phyloP scores from a whole-genome alignment of 2,888 invertebrate species.

The Amorpha juglandis region DNA sequence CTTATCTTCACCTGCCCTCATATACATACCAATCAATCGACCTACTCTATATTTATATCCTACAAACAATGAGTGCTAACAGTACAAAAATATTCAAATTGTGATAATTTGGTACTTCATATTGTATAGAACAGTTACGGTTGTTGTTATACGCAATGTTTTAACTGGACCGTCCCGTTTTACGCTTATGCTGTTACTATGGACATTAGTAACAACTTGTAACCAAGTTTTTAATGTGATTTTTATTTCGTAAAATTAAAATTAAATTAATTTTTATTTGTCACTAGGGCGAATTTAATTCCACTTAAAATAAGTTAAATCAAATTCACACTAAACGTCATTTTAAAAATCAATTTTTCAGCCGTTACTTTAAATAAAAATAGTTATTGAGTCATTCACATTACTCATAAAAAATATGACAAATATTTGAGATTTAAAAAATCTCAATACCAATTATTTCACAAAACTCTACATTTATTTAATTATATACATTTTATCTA shows the following conservation, averaged over 20 bases:
- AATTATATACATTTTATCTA: neutral
- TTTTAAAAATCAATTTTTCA: no score
- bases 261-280: no score
- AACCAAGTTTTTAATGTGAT: no score
- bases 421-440: no score
- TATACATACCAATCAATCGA: neutral
- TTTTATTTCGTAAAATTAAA: no score
- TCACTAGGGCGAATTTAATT: no score
- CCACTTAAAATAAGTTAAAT: no score
- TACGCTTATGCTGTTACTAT: neutral
- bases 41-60: neutral
- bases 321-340: no score
- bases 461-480: neutral
- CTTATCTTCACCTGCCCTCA: neutral
- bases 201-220: neutral
- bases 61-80: neutral
- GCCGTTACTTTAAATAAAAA: no score
- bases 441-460: neutral
- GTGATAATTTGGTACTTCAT: conserved; percentile 17
- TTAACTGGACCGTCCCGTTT: conserved; percentile 14
- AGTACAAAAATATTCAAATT: conserved; percentile 11
- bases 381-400: no score
- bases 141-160: conserved; percentile 17
- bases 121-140: conserved; percentile 31
- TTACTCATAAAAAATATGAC: no score